Evolutionary conservation across 2,888 invertebrate species (phyloP), one percentile per base, ranked within the genome.

Genomic region (Allolobophora icterica): DNA sequence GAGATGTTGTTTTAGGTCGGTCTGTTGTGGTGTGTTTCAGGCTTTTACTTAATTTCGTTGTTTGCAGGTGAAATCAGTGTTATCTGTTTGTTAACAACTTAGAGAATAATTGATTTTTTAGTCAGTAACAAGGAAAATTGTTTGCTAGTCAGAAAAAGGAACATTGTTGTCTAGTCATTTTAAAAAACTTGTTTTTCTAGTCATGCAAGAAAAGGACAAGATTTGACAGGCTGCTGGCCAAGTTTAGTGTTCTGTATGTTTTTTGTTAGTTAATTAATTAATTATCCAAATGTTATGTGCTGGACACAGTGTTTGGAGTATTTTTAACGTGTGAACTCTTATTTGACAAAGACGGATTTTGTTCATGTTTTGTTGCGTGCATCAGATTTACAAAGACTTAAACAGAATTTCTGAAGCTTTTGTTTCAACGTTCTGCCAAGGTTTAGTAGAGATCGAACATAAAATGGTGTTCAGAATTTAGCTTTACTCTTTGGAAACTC

Each of bases 291-390:
- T 71, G 30, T 71, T 71, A 30, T 71, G 71, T 71, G 71, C 71
- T 71, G 71, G 71, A 71, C 71, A 71, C 71, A 71, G n/a, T n/a
- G 71, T 71, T 71, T 71, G 71, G 71, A n/a, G 71, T 71, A 71
- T 71, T 71, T 71, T 71, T 71, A 71, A 71, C 17, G 71, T 71
- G 71, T n/a, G n/a, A 71, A 8, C 30, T 71, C 71, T n/a, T 71
- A 71, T n/a, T 71, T 30, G 71, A 71, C 71, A 71, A 71, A n/a
- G 71, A 71, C 4, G 71, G n/a, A n/a, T 71, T 71, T 71, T 8
- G 8, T 71, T n/a, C 11, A 8, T 11, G 30, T 71, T 24, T 71
- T 71, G 21, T 52, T 45, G 45, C 19, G 24, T 24, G 52, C 21
- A 52, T 52, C 1, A 52, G 21, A n/a, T 71, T 52, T 71, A 30